Evolutionary conservation across 2,797 vertebrate genomes (phyloP).

Genomic region (Sebastes matsubarae): DNA sequence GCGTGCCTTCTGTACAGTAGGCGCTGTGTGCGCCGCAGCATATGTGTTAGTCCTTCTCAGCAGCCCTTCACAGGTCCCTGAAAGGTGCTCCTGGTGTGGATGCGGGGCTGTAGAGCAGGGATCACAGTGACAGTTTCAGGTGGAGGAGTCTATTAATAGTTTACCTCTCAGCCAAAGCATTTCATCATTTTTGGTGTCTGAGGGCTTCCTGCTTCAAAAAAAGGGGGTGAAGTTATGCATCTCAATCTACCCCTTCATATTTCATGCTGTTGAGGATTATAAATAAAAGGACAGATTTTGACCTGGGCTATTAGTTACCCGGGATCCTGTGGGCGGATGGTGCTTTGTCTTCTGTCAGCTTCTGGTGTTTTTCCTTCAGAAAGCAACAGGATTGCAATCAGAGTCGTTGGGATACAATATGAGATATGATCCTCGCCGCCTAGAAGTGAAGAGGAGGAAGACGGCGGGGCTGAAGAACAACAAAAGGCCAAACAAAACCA

Average conservation of each 20-base stretch:
- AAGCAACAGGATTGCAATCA: constrained; percentile 67
- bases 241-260: constrained; percentile 84
- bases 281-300: constrained; percentile 83
- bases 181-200: constrained; percentile 85
- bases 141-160: constrained; percentile 88
- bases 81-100: constrained; percentile 74
- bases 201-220: constrained; percentile 83
- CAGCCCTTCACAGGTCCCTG: constrained; percentile 61
- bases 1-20: constrained; percentile 26
- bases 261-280: constrained; percentile 82
- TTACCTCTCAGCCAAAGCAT: constrained; percentile 84
- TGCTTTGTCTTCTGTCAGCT: constrained; percentile 78
- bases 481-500: constrained; percentile 53
- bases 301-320: constrained; percentile 84
- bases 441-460: constrained; percentile 37
- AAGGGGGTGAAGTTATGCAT: constrained; percentile 76
- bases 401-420: constrained; percentile 56
- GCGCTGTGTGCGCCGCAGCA: constrained; percentile 42
- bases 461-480: constrained; percentile 22
- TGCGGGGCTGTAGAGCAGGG: constrained; percentile 69
- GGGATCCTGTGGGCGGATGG: constrained; percentile 72
- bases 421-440: constrained; percentile 59
- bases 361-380: constrained; percentile 61
- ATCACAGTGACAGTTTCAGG: constrained; percentile 87
- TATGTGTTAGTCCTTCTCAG: constrained; percentile 61